Percentiles rank a stretch among this genome's conserved stretches.
Evolutionary conservation across 1,140 invertebrate genomes (phyloP).

Genomic region (Drosophila repleta): DNA sequence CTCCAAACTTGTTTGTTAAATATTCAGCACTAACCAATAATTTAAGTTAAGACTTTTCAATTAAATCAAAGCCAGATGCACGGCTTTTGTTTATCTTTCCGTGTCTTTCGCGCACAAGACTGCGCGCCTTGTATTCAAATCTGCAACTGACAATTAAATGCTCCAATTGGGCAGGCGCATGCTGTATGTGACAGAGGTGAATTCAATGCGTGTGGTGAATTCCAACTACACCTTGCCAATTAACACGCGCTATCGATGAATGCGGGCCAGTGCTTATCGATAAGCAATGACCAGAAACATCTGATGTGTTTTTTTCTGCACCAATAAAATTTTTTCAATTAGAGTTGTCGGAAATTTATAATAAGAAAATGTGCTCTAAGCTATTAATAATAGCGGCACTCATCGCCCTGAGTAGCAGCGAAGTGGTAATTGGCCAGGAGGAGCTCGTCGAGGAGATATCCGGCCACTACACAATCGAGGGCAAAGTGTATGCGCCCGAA

Average conservation of each 20-base stretch:
- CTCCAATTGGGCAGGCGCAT: slow-evolving; percentile 45
- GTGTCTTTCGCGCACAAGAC: slow-evolving; percentile 20
- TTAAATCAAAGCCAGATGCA: slow-evolving; percentile 27
- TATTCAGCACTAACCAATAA: slow-evolving; percentile 67
- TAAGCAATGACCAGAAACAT: slow-evolving; percentile 38
- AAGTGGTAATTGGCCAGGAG: slow-evolving; percentile 64
- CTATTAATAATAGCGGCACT: slow-evolving; percentile 44
- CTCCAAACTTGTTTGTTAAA: slow-evolving; percentile 65
- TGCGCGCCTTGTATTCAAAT: slow-evolving; percentile 43
- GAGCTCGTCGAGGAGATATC: slow-evolving; percentile 71
- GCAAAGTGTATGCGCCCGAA: slow-evolving; percentile 91
- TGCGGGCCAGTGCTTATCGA: slow-evolving; percentile 24
- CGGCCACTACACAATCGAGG: slow-evolving; percentile 87
- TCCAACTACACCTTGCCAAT: not conserved
- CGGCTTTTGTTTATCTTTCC: slow-evolving; percentile 7
- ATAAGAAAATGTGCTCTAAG: slow-evolving; percentile 55
- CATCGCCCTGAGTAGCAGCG: slow-evolving; percentile 33
- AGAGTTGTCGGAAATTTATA: slow-evolving; percentile 25
- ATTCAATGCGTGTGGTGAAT: slow-evolving; percentile 15
- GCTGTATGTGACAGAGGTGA: slow-evolving; percentile 28
- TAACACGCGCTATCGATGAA: slow-evolving; percentile 9
- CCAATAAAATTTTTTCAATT: slow-evolving; percentile 36
- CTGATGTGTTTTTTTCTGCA: slow-evolving; percentile 40
- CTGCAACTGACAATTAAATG: slow-evolving; percentile 34
- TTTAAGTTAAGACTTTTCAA: slow-evolving; percentile 43